These are phyloP conservation scores for Dipus sagitta DNA, from an alignment of 2,797 vertebrate genomes.

Conservation along the genomic window DNA sequence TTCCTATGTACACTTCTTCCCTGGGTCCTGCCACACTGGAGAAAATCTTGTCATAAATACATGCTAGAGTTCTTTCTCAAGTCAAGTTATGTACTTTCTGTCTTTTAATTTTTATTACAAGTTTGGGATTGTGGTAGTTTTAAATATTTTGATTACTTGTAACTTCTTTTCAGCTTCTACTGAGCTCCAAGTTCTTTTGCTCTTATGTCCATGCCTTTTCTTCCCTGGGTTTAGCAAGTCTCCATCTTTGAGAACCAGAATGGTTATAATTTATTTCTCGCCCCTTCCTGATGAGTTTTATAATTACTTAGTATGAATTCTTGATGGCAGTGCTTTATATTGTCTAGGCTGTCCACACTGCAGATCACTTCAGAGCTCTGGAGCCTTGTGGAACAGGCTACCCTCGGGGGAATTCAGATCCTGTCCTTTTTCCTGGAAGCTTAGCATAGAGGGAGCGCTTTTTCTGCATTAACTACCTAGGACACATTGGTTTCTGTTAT, in stretches of 20 bases:
- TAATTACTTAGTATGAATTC: background rate
- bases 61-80: slow-evolving; percentile 1
- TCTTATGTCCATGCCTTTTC: background rate
- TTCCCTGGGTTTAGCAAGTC: background rate
- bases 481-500: background rate
- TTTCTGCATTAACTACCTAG: background rate
- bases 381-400: background rate
- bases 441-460: background rate
- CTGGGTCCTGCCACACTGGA: background rate
- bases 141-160: slow-evolving; percentile 17
- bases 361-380: slow-evolving; percentile 12
- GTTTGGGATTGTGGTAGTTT: background rate
- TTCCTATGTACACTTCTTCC: background rate
- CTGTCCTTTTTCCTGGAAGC: background rate
- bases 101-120: background rate
- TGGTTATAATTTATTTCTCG: slow-evolving; percentile 8
- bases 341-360: background rate
- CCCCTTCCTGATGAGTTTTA: background rate
- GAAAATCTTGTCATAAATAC: background rate
- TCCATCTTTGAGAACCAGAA: background rate
- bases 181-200: background rate
- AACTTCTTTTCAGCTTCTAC: background rate
- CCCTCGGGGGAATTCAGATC: background rate
- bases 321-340: background rate
- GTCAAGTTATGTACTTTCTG: background rate